phyloP scores from a whole-genome alignment of 2,888 invertebrate species.

The Lochmaea capreae region DNA sequence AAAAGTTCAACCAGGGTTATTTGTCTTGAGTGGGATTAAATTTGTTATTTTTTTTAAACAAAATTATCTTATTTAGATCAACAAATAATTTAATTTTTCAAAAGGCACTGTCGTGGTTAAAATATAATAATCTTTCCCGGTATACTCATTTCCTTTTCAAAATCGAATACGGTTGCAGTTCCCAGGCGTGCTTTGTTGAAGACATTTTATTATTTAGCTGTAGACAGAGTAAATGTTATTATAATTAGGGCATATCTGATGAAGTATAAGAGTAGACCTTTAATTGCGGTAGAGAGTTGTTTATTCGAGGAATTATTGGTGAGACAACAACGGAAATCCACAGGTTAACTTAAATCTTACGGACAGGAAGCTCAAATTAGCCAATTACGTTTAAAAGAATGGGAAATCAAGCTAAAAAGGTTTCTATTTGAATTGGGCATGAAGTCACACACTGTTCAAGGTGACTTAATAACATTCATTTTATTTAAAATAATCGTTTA shows the following conservation, averaged over 20 bases:
- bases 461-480: no score
- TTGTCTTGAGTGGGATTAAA: no score
- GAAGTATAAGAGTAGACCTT: constrained; percentile 59
- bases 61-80: not conserved
- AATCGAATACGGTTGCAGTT: constrained; percentile 47
- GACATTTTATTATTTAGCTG: constrained; percentile 60
- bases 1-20: no score
- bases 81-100: not conserved
- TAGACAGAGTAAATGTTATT: constrained; percentile 56
- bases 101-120: not conserved
- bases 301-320: constrained; percentile 47
- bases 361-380: constrained; percentile 54
- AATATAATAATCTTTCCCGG: constrained; percentile 25
- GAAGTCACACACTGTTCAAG: no score
- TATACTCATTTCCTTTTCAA: constrained; percentile 28
- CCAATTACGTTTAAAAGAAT: constrained; percentile 46
- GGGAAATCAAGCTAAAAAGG: constrained; percentile 16
- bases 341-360: constrained; percentile 40
- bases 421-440: not conserved
- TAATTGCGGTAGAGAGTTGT: constrained; percentile 45
- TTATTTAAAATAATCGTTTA: no score
- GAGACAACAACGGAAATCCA: constrained; percentile 43
- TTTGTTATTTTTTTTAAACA: no score
- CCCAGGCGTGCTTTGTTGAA: constrained; percentile 56
- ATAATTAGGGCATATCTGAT: constrained; percentile 63